phyloP scores from a whole-genome alignment of 1,140 invertebrate genomes.

The Megathymus violae region DNA sequence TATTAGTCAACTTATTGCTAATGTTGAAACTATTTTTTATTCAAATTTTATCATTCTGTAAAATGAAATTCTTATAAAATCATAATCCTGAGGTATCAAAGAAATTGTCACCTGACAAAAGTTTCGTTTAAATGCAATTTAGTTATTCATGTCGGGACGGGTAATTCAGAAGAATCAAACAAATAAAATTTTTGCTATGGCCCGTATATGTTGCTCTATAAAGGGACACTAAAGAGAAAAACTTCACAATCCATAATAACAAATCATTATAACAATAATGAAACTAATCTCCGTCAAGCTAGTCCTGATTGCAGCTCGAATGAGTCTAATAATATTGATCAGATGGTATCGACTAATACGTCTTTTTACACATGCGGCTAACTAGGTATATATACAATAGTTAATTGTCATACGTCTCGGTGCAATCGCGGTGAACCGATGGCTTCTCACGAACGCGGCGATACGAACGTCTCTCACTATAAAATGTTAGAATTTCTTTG shows the following conservation, averaged over 20 bases:
- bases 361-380: conserved; percentile 80
- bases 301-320: conserved; percentile 78
- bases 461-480: conserved; percentile 78
- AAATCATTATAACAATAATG: conserved; percentile 76
- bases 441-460: conserved; percentile 81
- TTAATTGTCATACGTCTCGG: conserved; percentile 75
- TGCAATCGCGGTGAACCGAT: conserved; percentile 81
- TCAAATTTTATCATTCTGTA: too few species aligned
- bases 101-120: neutral
- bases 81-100: neutral
- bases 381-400: conserved; percentile 78
- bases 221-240: conserved; percentile 68
- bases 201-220: conserved; percentile 60
- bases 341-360: conserved; percentile 77
- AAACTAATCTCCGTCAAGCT: conserved; percentile 76
- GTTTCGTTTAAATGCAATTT: too few species aligned
- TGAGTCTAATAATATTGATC: conserved; percentile 81
- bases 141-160: too few species aligned
- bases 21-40: too few species aligned
- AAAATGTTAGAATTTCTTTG: conserved; percentile 66
- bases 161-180: neutral
- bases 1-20: conserved; percentile 8
- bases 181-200: conserved; percentile 48
- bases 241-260: conserved; percentile 65
- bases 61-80: neutral